phyloP scores from a whole-genome alignment of 2,113 vertebrate genomes.

The Equus przewalskii region DNA sequence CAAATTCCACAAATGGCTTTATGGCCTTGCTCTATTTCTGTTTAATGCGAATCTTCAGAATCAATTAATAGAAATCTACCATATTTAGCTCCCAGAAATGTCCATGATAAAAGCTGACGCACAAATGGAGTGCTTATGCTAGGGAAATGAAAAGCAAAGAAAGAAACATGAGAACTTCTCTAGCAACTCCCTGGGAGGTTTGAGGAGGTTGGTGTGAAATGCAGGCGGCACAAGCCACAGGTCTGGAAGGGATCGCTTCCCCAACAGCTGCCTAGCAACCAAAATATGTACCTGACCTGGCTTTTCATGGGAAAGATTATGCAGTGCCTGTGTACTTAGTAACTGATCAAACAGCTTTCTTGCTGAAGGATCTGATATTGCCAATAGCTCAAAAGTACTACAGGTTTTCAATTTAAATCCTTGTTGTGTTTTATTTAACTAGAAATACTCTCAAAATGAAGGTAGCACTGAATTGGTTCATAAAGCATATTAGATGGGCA shows the following conservation, averaged over 20 bases:
- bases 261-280: constrained; percentile 85
- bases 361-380: not conserved
- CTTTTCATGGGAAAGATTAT: constrained; percentile 75
- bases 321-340: not conserved
- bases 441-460: constrained; percentile 26
- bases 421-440: constrained; percentile 49
- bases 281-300: constrained; percentile 49
- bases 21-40: constrained; percentile 43
- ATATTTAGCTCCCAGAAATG: constrained; percentile 59
- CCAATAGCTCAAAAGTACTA: not conserved
- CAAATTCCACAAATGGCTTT: constrained; percentile 57
- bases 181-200: constrained; percentile 70
- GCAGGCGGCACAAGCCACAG: constrained; percentile 37
- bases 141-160: constrained; percentile 63
- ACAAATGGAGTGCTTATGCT: constrained; percentile 51
- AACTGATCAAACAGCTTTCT: constrained; percentile 51
- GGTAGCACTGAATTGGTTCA: not conserved
- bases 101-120: constrained; percentile 64
- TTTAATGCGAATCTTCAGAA: constrained; percentile 60
- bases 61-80: constrained; percentile 50
- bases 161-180: constrained; percentile 55
- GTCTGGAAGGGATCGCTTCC: constrained; percentile 71
- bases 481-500: not conserved
- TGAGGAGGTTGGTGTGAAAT: constrained; percentile 76
- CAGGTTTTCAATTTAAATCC: constrained; percentile 23